Evolutionary conservation across 35 echinoderm and acorn worm species (phyloP), one percentile per base, ranked within the genome.

Genomic region (Heliocidaris erythrogramma): DNA sequence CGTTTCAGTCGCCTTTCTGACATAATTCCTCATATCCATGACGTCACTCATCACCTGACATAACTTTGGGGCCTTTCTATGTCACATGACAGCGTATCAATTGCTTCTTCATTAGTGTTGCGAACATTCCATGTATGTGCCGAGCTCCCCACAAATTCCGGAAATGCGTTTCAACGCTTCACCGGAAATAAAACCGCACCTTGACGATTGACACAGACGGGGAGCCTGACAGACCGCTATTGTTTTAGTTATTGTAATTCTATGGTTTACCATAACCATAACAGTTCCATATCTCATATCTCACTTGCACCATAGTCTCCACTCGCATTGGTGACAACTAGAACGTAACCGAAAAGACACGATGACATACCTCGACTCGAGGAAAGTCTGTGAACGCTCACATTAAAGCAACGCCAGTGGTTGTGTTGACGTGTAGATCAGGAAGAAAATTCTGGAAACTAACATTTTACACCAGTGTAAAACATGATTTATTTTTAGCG

Each of bases 1-100:
- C 52, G 14, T 56, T 56, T 56, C 9, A 56, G 14, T 11, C 10
- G 52, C 52, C 14, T 11, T 56, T 56, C 10, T 56, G 10, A 56
- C 52, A 56, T 0, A 56, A 14, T 56, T 10, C 14, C 10, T 78
- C 21, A 18, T 78, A 24, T 78, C 7, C 65, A n/a, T 78, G 65
- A 78, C 65, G 65, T 78, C 65, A 78, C 65, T 78, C 65, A 78
- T 78, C 65, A 78, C 65, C 65, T 78, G 65, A 78, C 65, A 78
- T 78, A 78, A 18, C 65, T 27, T 78, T 24, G 65, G 4, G 27
- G 21, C 27, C 65, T 4, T 78, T 18, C 21, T 7, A 78, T 78
- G 65, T 78, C 65, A 78, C 65, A 78, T 78, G 65, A 78, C 65
- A 78, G 65, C 65, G 65, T 27, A 78, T 78, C 65, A n/a, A 78